These are phyloP conservation scores for Acutogordius australiensis DNA, from an alignment of 2,888 invertebrate species.

Conservation along the genomic window DNA sequence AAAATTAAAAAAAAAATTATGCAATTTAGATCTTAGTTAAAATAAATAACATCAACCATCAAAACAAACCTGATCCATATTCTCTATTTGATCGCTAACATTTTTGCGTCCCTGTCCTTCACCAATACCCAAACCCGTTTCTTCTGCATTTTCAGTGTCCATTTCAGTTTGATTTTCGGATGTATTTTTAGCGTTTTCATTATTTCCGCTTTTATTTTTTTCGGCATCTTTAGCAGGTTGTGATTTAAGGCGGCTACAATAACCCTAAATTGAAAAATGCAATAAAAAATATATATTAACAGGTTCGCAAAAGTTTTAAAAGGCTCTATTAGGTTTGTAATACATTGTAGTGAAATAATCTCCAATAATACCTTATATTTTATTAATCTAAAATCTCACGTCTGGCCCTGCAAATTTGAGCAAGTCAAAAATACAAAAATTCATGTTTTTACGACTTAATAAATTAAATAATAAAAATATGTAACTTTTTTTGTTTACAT, in stretches of 20 bases:
- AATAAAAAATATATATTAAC: not conserved
- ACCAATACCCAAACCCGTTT: slow-evolving; percentile 64
- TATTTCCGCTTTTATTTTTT: not conserved
- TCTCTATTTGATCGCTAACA: slow-evolving; percentile 65
- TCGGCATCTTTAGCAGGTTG: not conserved
- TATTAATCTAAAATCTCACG: too few relatives aligned
- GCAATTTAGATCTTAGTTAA: not conserved
- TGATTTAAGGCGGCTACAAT: not conserved
- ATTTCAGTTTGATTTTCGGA: slow-evolving; percentile 26
- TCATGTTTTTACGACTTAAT: too few relatives aligned
- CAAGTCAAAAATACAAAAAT: too few relatives aligned
- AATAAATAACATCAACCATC: not conserved
- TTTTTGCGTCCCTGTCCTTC: slow-evolving; percentile 76
- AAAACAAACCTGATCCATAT: slow-evolving; percentile 37
- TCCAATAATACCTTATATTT: too few relatives aligned
- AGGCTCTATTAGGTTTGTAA: too few relatives aligned
- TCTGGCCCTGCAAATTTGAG: too few relatives aligned
- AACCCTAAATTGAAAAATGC: not conserved
- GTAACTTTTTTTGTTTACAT: too few relatives aligned
- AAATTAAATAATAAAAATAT: too few relatives aligned
- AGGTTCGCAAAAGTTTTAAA: too few relatives aligned
- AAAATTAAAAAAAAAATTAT: not conserved
- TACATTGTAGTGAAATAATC: too few relatives aligned
- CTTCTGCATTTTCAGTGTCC: slow-evolving; percentile 34
- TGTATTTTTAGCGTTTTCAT: slow-evolving; percentile 16